Percentiles rank a stretch among this genome's conserved stretches.
phyloP scores from a whole-genome alignment of 2,113 vertebrate genomes.

The Myrmophylax atrothorax region DNA sequence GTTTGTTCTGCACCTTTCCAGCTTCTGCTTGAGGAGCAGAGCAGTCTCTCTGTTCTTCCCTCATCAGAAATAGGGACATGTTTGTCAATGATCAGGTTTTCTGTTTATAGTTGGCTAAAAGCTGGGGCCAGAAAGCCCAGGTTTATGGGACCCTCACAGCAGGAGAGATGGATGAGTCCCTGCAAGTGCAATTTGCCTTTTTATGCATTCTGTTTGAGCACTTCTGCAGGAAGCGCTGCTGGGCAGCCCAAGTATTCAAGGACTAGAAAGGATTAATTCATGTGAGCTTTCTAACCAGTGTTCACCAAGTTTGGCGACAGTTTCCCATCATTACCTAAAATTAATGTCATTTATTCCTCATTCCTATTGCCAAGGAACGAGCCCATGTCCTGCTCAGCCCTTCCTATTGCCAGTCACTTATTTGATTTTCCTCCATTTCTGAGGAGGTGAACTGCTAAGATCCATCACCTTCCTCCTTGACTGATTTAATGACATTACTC shows the following conservation, averaged over 20 bases:
- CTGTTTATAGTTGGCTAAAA: neutral
- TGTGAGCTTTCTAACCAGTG: neutral
- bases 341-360: neutral
- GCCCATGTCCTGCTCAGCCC: neutral
- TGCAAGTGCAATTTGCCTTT: neutral
- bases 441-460: neutral
- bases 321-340: slow-evolving; percentile 19
- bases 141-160: neutral
- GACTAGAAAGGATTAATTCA: neutral
- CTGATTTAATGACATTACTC: neutral
- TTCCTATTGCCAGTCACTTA: fast-evolving
- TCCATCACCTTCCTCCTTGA: neutral
- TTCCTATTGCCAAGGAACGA: neutral
- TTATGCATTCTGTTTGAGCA: neutral
- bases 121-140: neutral
- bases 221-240: neutral
- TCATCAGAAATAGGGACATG: neutral
- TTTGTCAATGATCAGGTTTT: neutral
- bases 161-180: neutral
- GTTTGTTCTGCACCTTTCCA: neutral
- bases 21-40: neutral
- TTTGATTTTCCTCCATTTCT: neutral
- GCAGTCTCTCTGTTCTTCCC: neutral
- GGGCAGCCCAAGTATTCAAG: neutral
- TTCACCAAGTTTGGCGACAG: neutral